Percentiles rank a stretch among this genome's conserved stretches.
Conservation (phyloP, 2,113 vertebrate genomes). For the Cisticola juncidis region DNA sequence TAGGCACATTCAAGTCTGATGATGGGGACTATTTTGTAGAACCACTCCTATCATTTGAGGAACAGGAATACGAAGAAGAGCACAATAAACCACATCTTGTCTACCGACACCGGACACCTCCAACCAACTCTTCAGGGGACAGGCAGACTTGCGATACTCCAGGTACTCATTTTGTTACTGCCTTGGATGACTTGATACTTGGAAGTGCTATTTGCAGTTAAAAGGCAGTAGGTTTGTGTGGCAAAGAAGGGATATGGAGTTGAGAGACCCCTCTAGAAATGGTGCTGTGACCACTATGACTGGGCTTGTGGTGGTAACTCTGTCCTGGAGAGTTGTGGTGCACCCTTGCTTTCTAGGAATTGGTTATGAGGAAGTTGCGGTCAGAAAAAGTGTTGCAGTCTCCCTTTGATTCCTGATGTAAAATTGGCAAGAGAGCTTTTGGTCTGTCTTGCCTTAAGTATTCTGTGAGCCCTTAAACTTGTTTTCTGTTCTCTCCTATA, state of each 20-base stretch:
- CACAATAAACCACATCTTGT: conserved; percentile 94
- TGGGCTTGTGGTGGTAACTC: rapidly evolving
- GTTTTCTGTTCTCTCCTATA: neutral
- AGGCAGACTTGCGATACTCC: conserved; percentile 82
- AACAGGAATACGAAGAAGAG: conserved; percentile 89
- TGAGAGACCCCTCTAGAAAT: neutral
- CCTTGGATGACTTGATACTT: neutral
- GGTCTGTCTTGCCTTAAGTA: neutral
- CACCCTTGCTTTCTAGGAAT: neutral
- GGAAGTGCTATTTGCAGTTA: neutral
- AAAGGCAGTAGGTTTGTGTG: neutral
- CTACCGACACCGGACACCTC: conserved; percentile 81
- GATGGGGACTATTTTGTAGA: conserved; percentile 97
- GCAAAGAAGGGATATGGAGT: neutral
- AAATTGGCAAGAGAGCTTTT: neutral
- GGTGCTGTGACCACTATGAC: neutral
- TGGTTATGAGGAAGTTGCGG: neutral
- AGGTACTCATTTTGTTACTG: conserved; percentile 76
- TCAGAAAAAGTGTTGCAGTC: neutral
- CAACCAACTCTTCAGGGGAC: conserved; percentile 66
- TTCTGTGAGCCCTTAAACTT: neutral
- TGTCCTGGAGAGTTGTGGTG: neutral
- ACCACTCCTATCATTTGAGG: conserved; percentile 85
- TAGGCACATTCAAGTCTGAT: conserved; percentile 95
- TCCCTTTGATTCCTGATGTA: neutral